Base-by-base conservation (phyloP, 1,140 invertebrate species). In the Platyscapa corneri region DNA sequence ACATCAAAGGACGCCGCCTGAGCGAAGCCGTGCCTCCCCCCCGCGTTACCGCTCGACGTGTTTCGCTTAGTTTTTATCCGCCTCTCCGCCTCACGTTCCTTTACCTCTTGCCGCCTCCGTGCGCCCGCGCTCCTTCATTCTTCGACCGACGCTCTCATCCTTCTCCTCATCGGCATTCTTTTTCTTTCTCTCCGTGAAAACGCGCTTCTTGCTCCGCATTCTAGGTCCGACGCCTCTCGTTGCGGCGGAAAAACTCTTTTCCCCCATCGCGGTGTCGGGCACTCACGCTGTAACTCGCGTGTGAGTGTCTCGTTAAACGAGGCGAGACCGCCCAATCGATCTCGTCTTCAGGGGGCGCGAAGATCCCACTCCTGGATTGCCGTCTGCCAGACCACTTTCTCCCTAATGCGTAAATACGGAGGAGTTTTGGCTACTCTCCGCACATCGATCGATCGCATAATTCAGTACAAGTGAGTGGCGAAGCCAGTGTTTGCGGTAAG, bases 1-100 rank as follows among this genome's bases (percentile, higher is more conserved):
- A 92, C 90, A 91, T 92, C 91, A 92, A 92, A 92, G 91, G 87
- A 89, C 70, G 75, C 64, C 65, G 65, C 78, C 87, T 42, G 30
- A 80, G 60, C 84, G 75, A 77, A 84, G 78, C 81, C 75, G 70
- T 42, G 46, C 84, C 60, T 32, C n/a, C 72, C 37, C 23, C 72
- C 74, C 37, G 60, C 32, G 14, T 23, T 37, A 8, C 27, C 84
- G 5, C 20, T 20, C 65, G 82, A 78, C 65, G 82, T 83, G 74
- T 83, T 81, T 84, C 77, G 60, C 72, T 86, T 74, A 82, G 60
- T 83, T 83, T 83, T 78, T 30, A 27, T 32, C 42, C 72, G 65
- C 23, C 49, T 64, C 49, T 53, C 64, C 34, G 42, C 72, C 46
- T 70, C 74, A 53, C 49, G 49, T 80, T 79, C 27, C 75, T 85